Evolutionary conservation across 2,888 invertebrate species (phyloP).

Genomic region (Philonicus albiceps): DNA sequence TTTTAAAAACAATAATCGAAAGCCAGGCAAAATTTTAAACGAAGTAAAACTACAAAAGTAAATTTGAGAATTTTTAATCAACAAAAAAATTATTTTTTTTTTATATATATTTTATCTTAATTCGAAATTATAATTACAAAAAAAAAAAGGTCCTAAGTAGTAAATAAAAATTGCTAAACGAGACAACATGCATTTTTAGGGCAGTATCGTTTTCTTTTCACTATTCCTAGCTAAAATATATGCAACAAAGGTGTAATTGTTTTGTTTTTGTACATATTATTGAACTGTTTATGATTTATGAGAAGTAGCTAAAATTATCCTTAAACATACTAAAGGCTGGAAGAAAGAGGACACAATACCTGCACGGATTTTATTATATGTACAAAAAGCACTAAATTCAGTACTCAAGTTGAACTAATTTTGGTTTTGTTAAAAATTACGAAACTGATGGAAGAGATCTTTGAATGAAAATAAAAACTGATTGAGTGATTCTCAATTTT

Average conservation of each 20-base stretch:
- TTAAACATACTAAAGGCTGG: background rate
- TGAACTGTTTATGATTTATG: conserved; percentile 2
- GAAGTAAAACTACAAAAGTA: conserved; percentile 20
- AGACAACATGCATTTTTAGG: conserved; percentile 17
- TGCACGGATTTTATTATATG: background rate
- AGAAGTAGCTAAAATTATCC: background rate
- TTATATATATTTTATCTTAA: conserved; percentile 10
- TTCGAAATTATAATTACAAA: conserved; percentile 7
- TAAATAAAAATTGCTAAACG: conserved; percentile 23
- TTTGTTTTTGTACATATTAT: conserved; percentile 13
- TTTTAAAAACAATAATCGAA: background rate
- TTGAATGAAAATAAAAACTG: background rate
- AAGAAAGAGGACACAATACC: background rate
- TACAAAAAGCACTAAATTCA: background rate
- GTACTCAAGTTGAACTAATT: background rate
- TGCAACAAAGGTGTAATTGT: background rate
- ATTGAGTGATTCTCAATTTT: background rate
- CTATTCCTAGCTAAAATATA: background rate
- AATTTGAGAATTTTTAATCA: conserved; percentile 22
- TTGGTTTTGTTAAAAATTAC: background rate
- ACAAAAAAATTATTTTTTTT: conserved; percentile 1
- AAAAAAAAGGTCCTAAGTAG: conserved; percentile 14
- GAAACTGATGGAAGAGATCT: background rate
- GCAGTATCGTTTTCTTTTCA: background rate
- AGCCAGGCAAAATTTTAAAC: background rate